Evolutionary conservation across 2,113 vertebrate species (phyloP), one percentile per base, ranked within the genome.

Genomic region (Prolemur simus): DNA sequence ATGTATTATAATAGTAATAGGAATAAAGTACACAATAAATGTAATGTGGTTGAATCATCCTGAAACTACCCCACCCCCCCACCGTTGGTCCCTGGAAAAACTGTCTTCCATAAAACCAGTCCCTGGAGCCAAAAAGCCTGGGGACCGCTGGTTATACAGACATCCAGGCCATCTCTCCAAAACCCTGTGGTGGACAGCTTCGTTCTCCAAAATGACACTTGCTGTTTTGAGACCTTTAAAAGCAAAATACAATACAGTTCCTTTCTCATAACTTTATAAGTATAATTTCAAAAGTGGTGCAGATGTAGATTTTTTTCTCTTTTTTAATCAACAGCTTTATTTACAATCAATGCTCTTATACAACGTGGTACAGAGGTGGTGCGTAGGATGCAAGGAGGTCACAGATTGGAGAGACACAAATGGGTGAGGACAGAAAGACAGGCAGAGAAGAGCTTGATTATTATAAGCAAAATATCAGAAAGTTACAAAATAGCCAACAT

Each of bases 361-460:
- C 37, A 37, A 4, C 13, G 2, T 25, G 34, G 2, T 10, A 4
- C 15, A 45, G 29, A 73, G 10, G 39, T 20, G 21, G 34, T 15
- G 2, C 23, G 23, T 6, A 25, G 8, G 14, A 13, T 52, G 0
- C 13, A 10, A 69, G 25, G 39, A 9, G 3, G 5, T 37, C 6
- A 3, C 3, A 17, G 18, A 21, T 4, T 37, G 21, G n/a, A 34
- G 32, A 91, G 76, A 80, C 0, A 10, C 2, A 0, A 12, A 8
- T 4, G 0, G 2, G 5, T 56, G 15, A 5, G 58, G 27, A 23
- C 27, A 37, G 34, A 45, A 49, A 60, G 37, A 63, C 15, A 20
- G 37, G 34, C 6, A 8, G 32, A 25, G 32, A 13, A 82, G 4
- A 54, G 13, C 23, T 89, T 77, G 21, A 37, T 29, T 17, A 21